Percentiles rank a stretch among this genome's conserved stretches.
phyloP scores from a whole-genome alignment of 1,140 invertebrate genomes.

The Ptiloglossa arizonensis region DNA sequence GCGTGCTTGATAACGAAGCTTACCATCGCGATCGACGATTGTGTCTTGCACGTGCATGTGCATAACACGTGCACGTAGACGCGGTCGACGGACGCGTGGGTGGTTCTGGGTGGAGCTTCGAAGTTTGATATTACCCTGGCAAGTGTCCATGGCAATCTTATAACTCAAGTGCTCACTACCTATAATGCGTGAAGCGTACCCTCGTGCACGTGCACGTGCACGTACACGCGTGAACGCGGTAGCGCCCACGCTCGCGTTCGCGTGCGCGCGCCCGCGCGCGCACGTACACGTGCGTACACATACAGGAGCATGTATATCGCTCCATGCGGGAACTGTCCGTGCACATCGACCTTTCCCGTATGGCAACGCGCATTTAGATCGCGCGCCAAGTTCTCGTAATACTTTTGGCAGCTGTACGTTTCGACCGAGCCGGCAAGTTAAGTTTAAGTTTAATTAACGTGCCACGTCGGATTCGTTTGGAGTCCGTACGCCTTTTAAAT shows the following conservation, averaged over 20 bases:
- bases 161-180: conserved; percentile 70
- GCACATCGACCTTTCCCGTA: conserved; percentile 22
- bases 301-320: conserved; percentile 36
- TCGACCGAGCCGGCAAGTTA: conserved; percentile 51
- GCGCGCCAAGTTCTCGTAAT: conserved; percentile 62
- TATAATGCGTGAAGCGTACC: conserved; percentile 59
- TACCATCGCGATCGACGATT: conserved; percentile 58
- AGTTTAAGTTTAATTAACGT: conserved; percentile 80
- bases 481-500: conserved; percentile 48
- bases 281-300: conserved; percentile 39
- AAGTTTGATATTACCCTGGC: conserved; percentile 77
- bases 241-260: no score
- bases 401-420: conserved; percentile 73
- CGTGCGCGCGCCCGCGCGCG: no score
- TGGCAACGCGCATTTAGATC: conserved; percentile 48
- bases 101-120: conserved; percentile 60
- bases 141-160: conserved; percentile 76
- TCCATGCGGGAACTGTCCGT: conserved; percentile 29
- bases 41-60: conserved; percentile 51
- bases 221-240: neutral
- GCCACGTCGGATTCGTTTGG: conserved; percentile 73
- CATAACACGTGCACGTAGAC: conserved; percentile 42
- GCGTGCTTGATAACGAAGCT: conserved; percentile 72
- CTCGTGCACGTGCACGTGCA: conserved; percentile 22
- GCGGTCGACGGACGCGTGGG: conserved; percentile 16